Percentiles rank a stretch among this genome's conserved stretches.
Conservation (phyloP, 2,888 invertebrate genomes). For the Labia minor region DNA sequence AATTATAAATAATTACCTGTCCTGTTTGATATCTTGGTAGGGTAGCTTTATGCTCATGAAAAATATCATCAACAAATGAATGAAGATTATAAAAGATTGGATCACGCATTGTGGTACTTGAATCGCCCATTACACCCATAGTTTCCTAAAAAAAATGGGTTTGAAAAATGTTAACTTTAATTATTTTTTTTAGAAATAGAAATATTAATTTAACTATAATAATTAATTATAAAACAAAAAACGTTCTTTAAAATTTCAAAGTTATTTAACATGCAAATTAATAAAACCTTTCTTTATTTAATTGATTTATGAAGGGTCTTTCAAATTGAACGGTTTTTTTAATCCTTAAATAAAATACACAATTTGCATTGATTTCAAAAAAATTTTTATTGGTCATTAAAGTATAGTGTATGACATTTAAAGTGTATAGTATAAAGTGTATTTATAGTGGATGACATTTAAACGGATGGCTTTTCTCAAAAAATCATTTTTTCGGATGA, state of each 20-base stretch:
- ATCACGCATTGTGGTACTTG: slow-evolving; percentile 35
- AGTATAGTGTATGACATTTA: no score
- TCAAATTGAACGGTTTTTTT: no score
- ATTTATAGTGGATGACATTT: no score
- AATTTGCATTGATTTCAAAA: no score
- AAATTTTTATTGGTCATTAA: no score
- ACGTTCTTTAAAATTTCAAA: neutral
- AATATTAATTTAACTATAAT: neutral
- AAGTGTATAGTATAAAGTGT: no score
- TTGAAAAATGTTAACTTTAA: neutral
- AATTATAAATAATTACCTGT: slow-evolving; percentile 21
- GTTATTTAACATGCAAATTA: neutral
- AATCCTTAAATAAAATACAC: no score
- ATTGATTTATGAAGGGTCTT: no score
- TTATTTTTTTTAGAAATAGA: neutral
- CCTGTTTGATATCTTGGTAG: slow-evolving; percentile 30
- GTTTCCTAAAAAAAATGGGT: slow-evolving; percentile 30
- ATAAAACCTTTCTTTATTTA: no score
- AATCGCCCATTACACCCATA: slow-evolving; percentile 34
- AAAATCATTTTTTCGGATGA: no score
- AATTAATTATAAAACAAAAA: neutral
- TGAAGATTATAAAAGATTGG: slow-evolving; percentile 36
- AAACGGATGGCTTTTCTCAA: no score
- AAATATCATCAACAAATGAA: slow-evolving; percentile 33
- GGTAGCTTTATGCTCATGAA: slow-evolving; percentile 32